Conservation (phyloP, 2,797 vertebrate species). For the Poecilia gillii region DNA sequence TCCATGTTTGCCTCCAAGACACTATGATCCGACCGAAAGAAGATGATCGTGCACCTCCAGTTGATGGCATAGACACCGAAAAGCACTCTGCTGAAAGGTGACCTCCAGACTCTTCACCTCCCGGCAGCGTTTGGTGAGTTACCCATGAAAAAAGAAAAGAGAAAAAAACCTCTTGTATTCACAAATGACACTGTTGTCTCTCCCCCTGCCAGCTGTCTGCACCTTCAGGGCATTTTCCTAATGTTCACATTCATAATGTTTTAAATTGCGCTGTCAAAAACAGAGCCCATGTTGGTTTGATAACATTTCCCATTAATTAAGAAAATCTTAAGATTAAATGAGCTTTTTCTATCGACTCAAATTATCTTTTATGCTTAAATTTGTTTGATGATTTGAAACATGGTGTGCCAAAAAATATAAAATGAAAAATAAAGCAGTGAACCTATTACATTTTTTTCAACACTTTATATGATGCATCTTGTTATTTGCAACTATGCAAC, state of each 20-base stretch:
- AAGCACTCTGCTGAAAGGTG: constrained; percentile 74
- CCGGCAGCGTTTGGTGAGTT: constrained; percentile 74
- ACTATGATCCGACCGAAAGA: constrained; percentile 57
- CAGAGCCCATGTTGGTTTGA: constrained; percentile 6
- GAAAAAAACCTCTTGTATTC: constrained; percentile 22
- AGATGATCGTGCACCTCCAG: constrained; percentile 49
- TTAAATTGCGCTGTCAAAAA: constrained; percentile 32
- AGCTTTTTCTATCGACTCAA: neutral
- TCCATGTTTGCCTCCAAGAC: constrained; percentile 59
- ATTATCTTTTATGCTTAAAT: neutral
- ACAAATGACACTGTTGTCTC: constrained; percentile 28
- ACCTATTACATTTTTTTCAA: neutral
- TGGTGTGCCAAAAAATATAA: neutral
- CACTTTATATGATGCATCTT: neutral
- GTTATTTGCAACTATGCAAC: neutral
- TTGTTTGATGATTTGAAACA: neutral
- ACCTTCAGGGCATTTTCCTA: constrained; percentile 17
- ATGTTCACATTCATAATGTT: constrained; percentile 27
- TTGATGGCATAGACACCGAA: constrained; percentile 67
- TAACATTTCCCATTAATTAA: neutral
- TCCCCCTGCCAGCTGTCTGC: neutral
- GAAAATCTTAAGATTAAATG: neutral
- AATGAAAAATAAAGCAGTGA: neutral
- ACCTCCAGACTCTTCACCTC: constrained; percentile 72
- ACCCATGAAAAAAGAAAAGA: constrained; percentile 20